Conservation (phyloP, 2,888 invertebrate genomes). For the Ichneumoninae sp. region DNA sequence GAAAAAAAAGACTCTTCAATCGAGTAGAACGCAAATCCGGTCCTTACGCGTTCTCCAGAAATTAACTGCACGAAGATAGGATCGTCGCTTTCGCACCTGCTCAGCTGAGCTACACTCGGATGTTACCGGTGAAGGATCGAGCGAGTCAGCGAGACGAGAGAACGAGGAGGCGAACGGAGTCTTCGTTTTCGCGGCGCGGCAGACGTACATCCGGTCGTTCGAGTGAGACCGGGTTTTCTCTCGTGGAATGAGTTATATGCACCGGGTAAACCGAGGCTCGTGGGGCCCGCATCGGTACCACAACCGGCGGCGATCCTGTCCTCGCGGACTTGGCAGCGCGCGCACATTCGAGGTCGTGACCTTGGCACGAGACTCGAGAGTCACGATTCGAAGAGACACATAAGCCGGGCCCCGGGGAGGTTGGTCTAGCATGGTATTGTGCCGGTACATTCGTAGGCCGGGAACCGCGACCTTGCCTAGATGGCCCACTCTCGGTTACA, state of each 20-base stretch:
- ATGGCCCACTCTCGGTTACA: conserved; percentile 32
- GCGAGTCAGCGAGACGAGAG: conserved; percentile 44
- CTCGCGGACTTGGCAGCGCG: conserved; percentile 38
- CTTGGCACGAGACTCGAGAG: conserved; percentile 59
- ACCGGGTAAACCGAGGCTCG: conserved; percentile 4
- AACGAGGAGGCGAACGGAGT: conserved; percentile 48
- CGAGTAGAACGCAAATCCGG: conserved; percentile 67
- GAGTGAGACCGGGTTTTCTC: conserved; percentile 39
- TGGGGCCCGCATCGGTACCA: conserved; percentile 23
- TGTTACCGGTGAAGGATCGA: conserved; percentile 65
- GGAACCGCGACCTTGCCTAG: conserved; percentile 47
- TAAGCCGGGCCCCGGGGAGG: not conserved
- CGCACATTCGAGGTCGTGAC: conserved; percentile 58
- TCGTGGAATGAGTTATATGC: conserved; percentile 46
- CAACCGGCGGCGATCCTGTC: conserved; percentile 44
- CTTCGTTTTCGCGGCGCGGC: conserved; percentile 59
- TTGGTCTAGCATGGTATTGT: not conserved
- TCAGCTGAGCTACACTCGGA: conserved; percentile 64
- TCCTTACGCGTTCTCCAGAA: conserved; percentile 69
- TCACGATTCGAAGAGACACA: conserved; percentile 55
- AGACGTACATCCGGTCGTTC: conserved; percentile 59
- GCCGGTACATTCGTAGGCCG: conserved; percentile 7
- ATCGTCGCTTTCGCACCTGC: conserved; percentile 74
- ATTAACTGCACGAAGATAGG: conserved; percentile 76
- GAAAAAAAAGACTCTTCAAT: conserved; percentile 23